Evolutionary conservation across 2,113 vertebrate species (phyloP), one percentile per base, ranked within the genome.

Genomic region (Nannobrachium achirus): DNA sequence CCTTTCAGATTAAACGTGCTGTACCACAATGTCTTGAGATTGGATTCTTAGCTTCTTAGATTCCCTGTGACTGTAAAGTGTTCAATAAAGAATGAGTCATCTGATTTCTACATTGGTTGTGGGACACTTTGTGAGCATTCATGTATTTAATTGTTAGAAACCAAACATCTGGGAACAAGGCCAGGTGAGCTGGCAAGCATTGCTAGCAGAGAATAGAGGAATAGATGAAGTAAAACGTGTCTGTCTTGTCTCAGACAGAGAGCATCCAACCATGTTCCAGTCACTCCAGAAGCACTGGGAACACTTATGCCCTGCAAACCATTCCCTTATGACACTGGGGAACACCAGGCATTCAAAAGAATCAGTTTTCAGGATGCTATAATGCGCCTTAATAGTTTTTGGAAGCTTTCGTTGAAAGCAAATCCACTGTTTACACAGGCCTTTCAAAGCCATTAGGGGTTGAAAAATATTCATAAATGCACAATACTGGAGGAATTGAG

Each of bases 131-230:
- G 75, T 76, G 83, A 79, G 81, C 80, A 71, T 83, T 86, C 80
- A 86, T 72, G 86, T 65, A 80, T 79, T 70, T 86, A 87, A 89
- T 91, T 88, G 88, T 76, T 85, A 73, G 67, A 80, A 88, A 83
- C 65, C 80, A 88, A 88, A 83, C 81, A 83, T 87, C 75, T 88
- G 88, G 83, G 81, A 87, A 79, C 84, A 77, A 78, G 66, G 86
- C 86, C 88, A 88, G 82, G 87, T 82, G 80, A 79, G 77, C 75
- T 86, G 85, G 87, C 88, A 79, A 75, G 63, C 25, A 78, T 53
- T 14, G 51, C 64, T 57, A 53, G 77, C 40, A 50, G 78, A 74
- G 72, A 83, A 86, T 80, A 89, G 80, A 81, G 20, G 75, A 86
- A 75, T 60, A 83, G 89, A 82, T 85, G 81, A 85, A 88, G 91